Evolutionary conservation across 2,797 vertebrate species (phyloP).

Genomic region (Sebastes trivittatus): DNA sequence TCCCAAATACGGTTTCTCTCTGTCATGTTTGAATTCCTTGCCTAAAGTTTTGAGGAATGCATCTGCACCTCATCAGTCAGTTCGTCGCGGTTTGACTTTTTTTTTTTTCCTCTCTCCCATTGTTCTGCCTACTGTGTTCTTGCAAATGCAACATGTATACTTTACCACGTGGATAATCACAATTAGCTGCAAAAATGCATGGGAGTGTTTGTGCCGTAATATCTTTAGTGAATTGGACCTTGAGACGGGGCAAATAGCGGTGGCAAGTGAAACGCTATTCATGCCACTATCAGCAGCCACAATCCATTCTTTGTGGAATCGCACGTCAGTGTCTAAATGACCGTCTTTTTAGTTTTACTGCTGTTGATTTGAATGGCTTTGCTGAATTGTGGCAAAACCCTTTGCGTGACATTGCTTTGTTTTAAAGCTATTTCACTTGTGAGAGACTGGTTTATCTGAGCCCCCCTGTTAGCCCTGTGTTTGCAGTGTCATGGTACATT

Average conservation of each 20-base stretch:
- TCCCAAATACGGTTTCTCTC: neutral
- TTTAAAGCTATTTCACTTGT: conserved; percentile 55
- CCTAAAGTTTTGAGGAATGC: neutral
- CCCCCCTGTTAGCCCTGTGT: conserved; percentile 19
- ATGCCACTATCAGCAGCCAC: neutral
- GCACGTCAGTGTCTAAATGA: neutral
- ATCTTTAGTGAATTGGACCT: neutral
- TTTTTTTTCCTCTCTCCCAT: neutral
- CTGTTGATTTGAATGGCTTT: conserved; percentile 27
- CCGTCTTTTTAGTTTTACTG: conserved; percentile 10
- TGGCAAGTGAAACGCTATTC: neutral
- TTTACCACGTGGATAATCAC: neutral
- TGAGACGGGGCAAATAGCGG: neutral
- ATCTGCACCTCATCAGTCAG: neutral
- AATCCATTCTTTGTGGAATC: neutral
- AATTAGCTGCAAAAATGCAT: neutral
- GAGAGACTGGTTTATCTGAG: conserved; percentile 55
- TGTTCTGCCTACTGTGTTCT: neutral
- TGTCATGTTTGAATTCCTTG: neutral
- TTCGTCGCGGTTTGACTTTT: no score
- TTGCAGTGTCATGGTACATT: conserved; percentile 69
- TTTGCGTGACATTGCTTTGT: conserved; percentile 49
- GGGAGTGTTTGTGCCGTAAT: neutral
- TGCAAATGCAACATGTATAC: neutral
- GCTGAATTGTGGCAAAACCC: conserved; percentile 25